Evolutionary conservation across 1,140 invertebrate species (phyloP), one percentile per base, ranked within the genome.

Genomic region (Sarcophaga bullata): DNA sequence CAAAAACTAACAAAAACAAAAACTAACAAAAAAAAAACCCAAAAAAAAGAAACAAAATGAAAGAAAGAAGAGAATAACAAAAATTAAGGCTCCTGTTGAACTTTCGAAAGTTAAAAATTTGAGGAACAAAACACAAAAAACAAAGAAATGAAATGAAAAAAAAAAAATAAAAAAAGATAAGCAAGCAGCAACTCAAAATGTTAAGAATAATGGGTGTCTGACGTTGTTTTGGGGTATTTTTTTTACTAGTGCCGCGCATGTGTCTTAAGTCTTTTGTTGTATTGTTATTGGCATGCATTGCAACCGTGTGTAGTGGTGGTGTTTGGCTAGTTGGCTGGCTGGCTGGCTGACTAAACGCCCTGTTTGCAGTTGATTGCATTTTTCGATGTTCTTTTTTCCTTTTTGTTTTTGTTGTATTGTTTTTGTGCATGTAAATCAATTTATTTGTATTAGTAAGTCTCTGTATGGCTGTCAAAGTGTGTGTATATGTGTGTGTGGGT

Each of bases 31-130:
- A 17, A n/a, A 9, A 37, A 37, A 19, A 15, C 13, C 10, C 37
- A 11, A 73, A 73, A 4, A 73, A 25, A 48, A 78, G 50, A 50
- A 76, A 78, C n/a, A 76, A 49, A 6, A 47, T 8, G 13, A 48
- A 76, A 76, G 7, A 76, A 76, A 48, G 19, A 17, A 19, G 49
- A 78, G n/a, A 76, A 13, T 15, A 49, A 8, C 2, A 76, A 48
- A 17, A 76, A 76, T 7, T 62, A 78, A 78, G 48, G 52, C 75
- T 78, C 75, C 75, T 78, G 75, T 78, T 78, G 75, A 78, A 78
- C 75, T 78, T 78, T 78, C 75, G 75, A 78, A 78, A 78, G 75
- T 78, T 78, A 50, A 48, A 78, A 48, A 78, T 78, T 78, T 52
- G 17, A 78, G 75, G 25, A 15, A 78, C n/a, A 73, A 49, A n/a